Conservation (phyloP, 2,797 vertebrate genomes). For the Paedocypris micromegethes region DNA sequence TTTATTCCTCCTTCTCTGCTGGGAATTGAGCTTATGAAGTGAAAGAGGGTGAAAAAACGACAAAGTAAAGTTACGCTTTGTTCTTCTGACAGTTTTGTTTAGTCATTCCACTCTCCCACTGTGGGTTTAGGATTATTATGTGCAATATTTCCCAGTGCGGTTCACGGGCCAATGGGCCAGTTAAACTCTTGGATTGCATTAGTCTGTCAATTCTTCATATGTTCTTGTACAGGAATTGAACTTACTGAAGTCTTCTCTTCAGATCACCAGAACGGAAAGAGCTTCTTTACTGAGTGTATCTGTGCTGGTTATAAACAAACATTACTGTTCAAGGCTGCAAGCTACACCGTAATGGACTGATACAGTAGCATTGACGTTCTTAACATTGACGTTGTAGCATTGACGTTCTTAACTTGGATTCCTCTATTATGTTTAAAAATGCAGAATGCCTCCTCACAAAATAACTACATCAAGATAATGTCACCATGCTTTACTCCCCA, state of each 20-base stretch:
- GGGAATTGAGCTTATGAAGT: conserved; percentile 30
- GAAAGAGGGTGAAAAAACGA: conserved; percentile 51
- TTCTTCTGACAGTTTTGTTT: conserved; percentile 43
- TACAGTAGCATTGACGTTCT: no score
- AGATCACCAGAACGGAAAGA: conserved; percentile 15
- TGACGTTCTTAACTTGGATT: no score
- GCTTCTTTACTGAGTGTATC: conserved; percentile 13
- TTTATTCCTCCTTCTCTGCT: conserved; percentile 31
- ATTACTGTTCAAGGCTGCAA: neutral
- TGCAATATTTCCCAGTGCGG: conserved; percentile 31
- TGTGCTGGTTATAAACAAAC: conserved; percentile 12
- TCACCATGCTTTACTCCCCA: conserved; percentile 30
- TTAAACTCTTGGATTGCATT: conserved; percentile 1
- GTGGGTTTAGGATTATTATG: conserved; percentile 35
- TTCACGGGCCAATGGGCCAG: neutral
- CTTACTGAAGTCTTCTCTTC: conserved; percentile 11
- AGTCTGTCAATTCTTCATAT: neutral
- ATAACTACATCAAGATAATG: conserved; percentile 46
- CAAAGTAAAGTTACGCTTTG: conserved; percentile 49
- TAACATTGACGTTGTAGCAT: no score
- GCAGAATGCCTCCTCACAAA: neutral
- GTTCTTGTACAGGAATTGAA: neutral
- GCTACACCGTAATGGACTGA: no score
- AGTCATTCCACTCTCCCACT: conserved; percentile 38
- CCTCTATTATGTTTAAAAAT: no score